phyloP scores from a whole-genome alignment of 2,113 vertebrate genomes.

The Shinisaurus crocodilurus region DNA sequence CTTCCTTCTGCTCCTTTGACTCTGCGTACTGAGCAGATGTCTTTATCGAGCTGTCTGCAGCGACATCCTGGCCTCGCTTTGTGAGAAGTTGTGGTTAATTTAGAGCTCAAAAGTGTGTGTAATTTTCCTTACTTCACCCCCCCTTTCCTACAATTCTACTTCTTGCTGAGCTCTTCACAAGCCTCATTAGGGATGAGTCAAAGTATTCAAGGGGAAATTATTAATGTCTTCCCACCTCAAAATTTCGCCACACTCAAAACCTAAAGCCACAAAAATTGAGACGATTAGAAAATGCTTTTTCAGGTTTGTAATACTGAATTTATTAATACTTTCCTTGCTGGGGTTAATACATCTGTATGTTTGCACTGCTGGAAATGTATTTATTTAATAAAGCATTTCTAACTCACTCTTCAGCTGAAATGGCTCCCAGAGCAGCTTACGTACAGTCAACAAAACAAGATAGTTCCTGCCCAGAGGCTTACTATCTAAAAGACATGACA shows the following conservation, averaged over 20 bases:
- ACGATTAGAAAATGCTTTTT: not conserved
- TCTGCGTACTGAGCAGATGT: not conserved
- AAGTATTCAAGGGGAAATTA: not conserved
- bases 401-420: not conserved
- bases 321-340: not conserved
- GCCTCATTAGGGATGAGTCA: slow-evolving; percentile 21
- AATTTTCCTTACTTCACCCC: not conserved
- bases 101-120: slow-evolving; percentile 24
- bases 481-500: not conserved
- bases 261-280: not conserved
- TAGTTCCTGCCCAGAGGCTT: not conserved
- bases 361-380: not conserved
- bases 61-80: not conserved
- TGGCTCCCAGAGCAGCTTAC: not conserved
- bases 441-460: not conserved
- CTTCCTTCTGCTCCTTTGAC: not conserved
- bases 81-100: slow-evolving; percentile 9
- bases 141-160: not conserved
- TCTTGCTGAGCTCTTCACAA: slow-evolving; percentile 6
- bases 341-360: not conserved
- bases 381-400: not conserved
- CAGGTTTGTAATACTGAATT: not conserved
- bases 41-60: not conserved
- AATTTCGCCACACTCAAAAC: not conserved
- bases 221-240: not conserved